Evolutionary conservation across 2,888 invertebrate genomes (phyloP).

Genomic region (Oxycera nigricornis): DNA sequence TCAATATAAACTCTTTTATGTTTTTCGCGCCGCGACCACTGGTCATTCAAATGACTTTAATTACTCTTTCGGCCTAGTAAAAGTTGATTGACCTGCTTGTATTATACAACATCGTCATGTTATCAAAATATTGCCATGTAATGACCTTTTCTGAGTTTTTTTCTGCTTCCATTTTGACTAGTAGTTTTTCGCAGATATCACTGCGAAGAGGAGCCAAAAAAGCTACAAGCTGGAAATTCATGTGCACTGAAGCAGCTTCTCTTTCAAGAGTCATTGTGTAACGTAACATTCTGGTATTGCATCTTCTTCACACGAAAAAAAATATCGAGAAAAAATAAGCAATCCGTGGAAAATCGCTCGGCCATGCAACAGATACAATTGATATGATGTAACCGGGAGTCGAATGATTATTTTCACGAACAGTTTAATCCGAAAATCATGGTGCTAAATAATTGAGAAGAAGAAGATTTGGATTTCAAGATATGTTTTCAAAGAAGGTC

Average conservation of each 20-base stretch:
- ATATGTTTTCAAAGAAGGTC: background rate
- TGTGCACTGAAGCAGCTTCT: too few species aligned
- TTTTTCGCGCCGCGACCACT: too few species aligned
- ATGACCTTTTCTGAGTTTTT: constrained; percentile 8
- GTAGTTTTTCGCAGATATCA: background rate
- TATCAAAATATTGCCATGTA: constrained; percentile 15
- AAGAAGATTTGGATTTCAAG: too few species aligned
- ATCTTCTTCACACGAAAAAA: too few species aligned
- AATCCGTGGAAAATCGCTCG: background rate
- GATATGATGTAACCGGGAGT: constrained; percentile 12
- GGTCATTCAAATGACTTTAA: background rate
- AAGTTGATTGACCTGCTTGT: constrained; percentile 16
- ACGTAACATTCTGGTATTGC: too few species aligned
- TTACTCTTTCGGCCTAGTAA: background rate
- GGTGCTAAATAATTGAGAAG: constrained; percentile 9
- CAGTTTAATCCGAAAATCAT: constrained; percentile 38
- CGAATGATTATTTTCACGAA: constrained; percentile 33
- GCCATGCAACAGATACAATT: constrained; percentile 2
- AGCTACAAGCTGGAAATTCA: too few species aligned
- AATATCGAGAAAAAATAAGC: too few species aligned
- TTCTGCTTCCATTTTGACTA: background rate
- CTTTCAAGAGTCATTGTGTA: too few species aligned
- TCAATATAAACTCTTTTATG: too few species aligned
- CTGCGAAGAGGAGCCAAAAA: too few species aligned
- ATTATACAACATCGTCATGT: background rate